phyloP scores from a whole-genome alignment of 2,113 vertebrate genomes.

The Scalopus aquaticus region DNA sequence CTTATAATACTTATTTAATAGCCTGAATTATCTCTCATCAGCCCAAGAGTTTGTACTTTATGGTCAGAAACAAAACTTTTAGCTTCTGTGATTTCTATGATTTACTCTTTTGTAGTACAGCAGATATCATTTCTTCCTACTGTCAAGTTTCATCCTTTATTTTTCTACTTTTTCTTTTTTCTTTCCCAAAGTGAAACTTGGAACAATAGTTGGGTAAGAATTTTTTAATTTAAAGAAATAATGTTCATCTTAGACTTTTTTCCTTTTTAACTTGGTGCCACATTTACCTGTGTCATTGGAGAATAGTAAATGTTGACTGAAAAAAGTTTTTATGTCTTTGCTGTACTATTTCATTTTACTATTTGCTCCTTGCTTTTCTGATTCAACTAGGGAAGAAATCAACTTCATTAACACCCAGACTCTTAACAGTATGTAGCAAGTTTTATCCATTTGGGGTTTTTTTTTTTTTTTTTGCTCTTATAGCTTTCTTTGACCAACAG shows the following conservation, averaged over 20 bases:
- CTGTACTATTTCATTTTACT: neutral
- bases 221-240: conserved; percentile 25
- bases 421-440: neutral
- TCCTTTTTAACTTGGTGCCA: neutral
- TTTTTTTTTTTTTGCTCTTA: too few species aligned
- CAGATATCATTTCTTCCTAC: neutral
- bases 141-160: neutral
- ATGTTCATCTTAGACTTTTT: neutral
- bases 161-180: neutral
- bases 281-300: neutral
- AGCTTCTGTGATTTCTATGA: neutral
- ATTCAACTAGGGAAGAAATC: neutral
- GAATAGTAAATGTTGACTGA: too few species aligned
- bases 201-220: neutral
- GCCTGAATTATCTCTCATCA: conserved; percentile 28
- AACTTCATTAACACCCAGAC: neutral
- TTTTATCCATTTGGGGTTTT: neutral
- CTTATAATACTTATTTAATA: neutral
- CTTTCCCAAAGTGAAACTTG: neutral
- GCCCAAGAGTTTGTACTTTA: conserved; percentile 26
- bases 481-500: too few species aligned
- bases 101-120: neutral
- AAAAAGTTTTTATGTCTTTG: conserved; percentile 1
- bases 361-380: conserved; percentile 20
- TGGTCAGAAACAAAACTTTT: conserved; percentile 32